Evolutionary conservation across 2,888 invertebrate genomes (phyloP).

Genomic region (Capitulum mitella): DNA sequence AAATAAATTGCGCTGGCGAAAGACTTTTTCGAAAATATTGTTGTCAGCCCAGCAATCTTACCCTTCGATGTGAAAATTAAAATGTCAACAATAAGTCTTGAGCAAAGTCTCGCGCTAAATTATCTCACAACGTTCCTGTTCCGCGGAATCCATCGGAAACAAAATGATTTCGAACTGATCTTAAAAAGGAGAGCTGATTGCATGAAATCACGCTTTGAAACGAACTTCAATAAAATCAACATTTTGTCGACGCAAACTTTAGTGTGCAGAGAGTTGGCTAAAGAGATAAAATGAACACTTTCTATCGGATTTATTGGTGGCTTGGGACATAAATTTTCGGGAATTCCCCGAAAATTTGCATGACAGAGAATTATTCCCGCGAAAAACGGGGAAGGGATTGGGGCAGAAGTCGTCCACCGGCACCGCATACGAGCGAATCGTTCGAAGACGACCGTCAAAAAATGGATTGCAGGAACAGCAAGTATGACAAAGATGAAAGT

Average conservation of each 20-base stretch:
- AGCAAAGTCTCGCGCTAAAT: background rate
- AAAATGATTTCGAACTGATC: background rate
- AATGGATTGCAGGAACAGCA: background rate
- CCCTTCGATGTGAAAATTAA: background rate
- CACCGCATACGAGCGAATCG: background rate
- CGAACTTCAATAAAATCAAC: background rate
- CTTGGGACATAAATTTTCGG: background rate
- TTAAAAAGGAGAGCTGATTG: background rate
- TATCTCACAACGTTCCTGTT: background rate
- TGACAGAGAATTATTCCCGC: background rate
- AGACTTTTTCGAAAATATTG: background rate
- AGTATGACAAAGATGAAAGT: background rate
- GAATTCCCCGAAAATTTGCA: background rate
- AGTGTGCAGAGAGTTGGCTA: background rate
- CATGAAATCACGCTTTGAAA: background rate
- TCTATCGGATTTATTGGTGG: background rate
- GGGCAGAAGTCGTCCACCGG: background rate
- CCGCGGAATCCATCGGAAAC: background rate
- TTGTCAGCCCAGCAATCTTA: background rate
- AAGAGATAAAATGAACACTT: background rate
- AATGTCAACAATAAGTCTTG: conserved; percentile 18
- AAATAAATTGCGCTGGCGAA: background rate
- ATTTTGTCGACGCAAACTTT: background rate
- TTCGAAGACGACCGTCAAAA: background rate
- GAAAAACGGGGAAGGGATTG: background rate